Percentiles rank a stretch among this genome's conserved stretches.
Evolutionary conservation across 2,797 vertebrate genomes (phyloP).

Genomic region (Thalassophryne amazonica): DNA sequence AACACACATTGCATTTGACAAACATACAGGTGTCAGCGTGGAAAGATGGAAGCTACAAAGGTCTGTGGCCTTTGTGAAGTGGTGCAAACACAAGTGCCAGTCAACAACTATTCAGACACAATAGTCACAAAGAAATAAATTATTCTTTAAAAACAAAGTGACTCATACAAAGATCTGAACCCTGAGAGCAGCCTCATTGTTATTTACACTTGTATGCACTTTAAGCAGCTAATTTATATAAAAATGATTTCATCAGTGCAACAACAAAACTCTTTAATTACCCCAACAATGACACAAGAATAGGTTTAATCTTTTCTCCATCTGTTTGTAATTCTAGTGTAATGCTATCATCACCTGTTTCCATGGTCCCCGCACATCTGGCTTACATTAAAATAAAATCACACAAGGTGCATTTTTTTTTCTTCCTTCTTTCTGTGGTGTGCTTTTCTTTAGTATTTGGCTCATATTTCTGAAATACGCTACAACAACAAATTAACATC

Average conservation of each 20-base stretch:
- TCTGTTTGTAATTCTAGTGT: slow-evolving; percentile 86
- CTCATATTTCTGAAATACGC: slow-evolving; percentile 85
- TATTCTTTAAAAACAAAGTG: slow-evolving; percentile 7
- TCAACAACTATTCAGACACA: slow-evolving; percentile 17
- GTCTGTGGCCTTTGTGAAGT: no score
- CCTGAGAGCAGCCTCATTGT: slow-evolving; percentile 14
- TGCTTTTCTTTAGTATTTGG: slow-evolving; percentile 70
- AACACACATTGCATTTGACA: no score
- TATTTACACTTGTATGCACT: slow-evolving; percentile 55
- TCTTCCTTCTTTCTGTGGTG: slow-evolving; percentile 53
- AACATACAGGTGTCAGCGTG: no score
- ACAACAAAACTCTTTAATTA: slow-evolving; percentile 75
- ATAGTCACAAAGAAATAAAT: slow-evolving; percentile 9
- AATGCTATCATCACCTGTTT: slow-evolving; percentile 97
- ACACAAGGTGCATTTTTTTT: slow-evolving; percentile 90
- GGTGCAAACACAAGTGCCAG: slow-evolving; percentile 6
- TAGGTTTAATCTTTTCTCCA: slow-evolving; percentile 85
- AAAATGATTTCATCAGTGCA: slow-evolving; percentile 65
- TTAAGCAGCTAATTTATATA: slow-evolving; percentile 53
- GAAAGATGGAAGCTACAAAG: no score
- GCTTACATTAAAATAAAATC: slow-evolving; percentile 85
- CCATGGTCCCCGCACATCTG: slow-evolving; percentile 88
- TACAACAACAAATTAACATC: slow-evolving; percentile 81
- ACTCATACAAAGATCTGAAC: slow-evolving; percentile 20
- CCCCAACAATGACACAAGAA: slow-evolving; percentile 79